Base-by-base conservation (phyloP, 2,888 invertebrate genomes). In the Lottia gigantea region DNA sequence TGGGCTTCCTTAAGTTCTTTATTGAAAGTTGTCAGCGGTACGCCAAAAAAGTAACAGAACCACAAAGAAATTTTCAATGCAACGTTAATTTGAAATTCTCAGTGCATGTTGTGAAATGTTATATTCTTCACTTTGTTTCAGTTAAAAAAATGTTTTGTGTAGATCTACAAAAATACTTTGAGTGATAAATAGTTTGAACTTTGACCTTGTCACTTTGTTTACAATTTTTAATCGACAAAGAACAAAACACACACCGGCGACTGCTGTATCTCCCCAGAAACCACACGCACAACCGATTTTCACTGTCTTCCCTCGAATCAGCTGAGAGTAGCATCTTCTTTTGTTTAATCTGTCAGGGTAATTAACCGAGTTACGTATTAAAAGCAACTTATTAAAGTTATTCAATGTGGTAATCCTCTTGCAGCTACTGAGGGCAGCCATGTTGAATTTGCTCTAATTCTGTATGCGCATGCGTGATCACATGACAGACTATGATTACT, bases 211-310 rank as follows among this genome's bases (percentile, higher is more conserved):
- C 40, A 8, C 40, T 55, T 55, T 55, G 19, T 55, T 55, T 55
- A 55, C 55, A 55, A 6, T 55, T 55, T 14, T 23, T 23, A 23
- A 23, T 55, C 23, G 11, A 40, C 6, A 40, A 40, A 55, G 23
- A 14, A 23, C 46, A 8, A 3, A 55, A n/a, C 19, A 40, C 67
- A 62, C 74, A 89, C 89, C 89, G 75, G 90, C 88, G 67, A 89
- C 89, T 14, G 90, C 86, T 15, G 90, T 90, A 81, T 90, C 91
- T 46, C 90, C 90, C 90, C 90, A 91, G 83, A 91, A 90, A 67
- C 90, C 90, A 73, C 89, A 89, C 25, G 90, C 89, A 82, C 90
- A 90, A 26, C 90, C 89, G 70, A 89, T 88, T 69, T 86, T 80
- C 6, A 87, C 83, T 45, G 82, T 79, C 71, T 82, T 76, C 8